phyloP scores from a whole-genome alignment of 2,113 vertebrate species.

The Xyliphius kryptos region DNA sequence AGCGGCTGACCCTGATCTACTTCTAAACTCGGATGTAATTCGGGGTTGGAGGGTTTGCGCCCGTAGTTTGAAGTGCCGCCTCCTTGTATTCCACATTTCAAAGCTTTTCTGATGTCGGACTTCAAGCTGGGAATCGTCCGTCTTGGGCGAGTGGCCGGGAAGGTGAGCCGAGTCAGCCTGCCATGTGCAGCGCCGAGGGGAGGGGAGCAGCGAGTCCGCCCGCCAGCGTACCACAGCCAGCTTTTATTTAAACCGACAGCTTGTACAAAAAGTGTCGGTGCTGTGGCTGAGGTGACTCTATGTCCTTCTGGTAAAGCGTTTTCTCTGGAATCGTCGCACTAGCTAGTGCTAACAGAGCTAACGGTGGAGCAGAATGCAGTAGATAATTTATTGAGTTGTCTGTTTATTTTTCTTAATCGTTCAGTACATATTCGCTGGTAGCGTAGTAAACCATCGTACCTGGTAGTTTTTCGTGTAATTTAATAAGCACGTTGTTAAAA shows the following conservation, averaged over 20 bases:
- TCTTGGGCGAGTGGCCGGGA: slow-evolving; percentile 94
- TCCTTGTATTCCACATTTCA: slow-evolving; percentile 38
- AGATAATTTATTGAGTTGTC: neutral
- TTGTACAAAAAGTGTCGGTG: too few species aligned
- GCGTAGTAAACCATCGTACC: too few species aligned
- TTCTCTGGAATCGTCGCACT: slow-evolving; percentile 4
- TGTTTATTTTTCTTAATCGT: too few species aligned
- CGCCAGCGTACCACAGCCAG: too few species aligned
- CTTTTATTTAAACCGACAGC: too few species aligned
- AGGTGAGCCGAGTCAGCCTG: slow-evolving; percentile 74
- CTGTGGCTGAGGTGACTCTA: too few species aligned
- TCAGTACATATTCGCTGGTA: too few species aligned
- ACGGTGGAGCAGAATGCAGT: neutral
- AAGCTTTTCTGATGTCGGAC: slow-evolving; percentile 79
- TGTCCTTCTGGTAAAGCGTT: neutral
- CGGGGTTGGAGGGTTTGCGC: slow-evolving; percentile 60
- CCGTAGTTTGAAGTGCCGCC: slow-evolving; percentile 40
- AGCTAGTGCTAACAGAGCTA: slow-evolving; percentile 25
- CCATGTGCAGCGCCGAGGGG: slow-evolving; percentile 66
- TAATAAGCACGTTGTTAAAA: too few species aligned
- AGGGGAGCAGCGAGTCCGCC: slow-evolving; percentile 53
- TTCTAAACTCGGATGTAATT: slow-evolving; percentile 45
- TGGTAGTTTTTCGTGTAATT: too few species aligned
- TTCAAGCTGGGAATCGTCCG: slow-evolving; percentile 93
- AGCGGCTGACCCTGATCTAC: slow-evolving; percentile 43